Conservation (phyloP, 2,888 invertebrate genomes). For the Scaptomyza caliginosa region DNA sequence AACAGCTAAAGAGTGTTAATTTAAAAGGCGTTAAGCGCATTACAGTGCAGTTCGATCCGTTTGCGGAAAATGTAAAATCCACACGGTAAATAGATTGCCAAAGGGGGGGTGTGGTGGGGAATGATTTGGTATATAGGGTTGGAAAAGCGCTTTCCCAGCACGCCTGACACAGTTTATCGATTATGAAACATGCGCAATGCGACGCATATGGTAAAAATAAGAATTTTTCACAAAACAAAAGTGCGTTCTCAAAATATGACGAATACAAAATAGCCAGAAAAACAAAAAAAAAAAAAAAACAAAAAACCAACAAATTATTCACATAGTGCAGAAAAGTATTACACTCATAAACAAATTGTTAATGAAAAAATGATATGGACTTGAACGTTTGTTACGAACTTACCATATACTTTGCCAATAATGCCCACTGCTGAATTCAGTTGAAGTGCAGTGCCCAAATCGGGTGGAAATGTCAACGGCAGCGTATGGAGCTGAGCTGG, state of each 20-base stretch:
- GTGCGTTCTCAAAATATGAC: constrained; percentile 39
- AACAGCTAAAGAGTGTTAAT: constrained; percentile 89
- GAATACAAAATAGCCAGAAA: constrained; percentile 15
- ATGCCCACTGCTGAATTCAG: constrained; percentile 85
- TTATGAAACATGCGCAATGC: constrained; percentile 70
- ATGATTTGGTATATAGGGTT: constrained; percentile 28
- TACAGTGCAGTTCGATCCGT: constrained; percentile 93
- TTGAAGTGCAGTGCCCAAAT: constrained; percentile 85
- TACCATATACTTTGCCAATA: constrained; percentile 86
- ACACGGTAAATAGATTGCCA: constrained; percentile 84
- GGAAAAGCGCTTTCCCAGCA: constrained; percentile 62
- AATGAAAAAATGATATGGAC: not conserved
- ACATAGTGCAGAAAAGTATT: constrained; percentile 30
- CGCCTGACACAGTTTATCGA: constrained; percentile 53
- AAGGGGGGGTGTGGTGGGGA: not conserved
- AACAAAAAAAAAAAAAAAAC: too few species aligned
- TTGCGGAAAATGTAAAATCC: constrained; percentile 88
- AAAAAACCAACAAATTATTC: constrained; percentile 15
- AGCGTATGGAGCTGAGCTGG: constrained; percentile 85
- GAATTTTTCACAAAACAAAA: constrained; percentile 59
- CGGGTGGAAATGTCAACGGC: constrained; percentile 84
- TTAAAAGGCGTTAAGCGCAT: constrained; percentile 92
- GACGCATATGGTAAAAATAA: constrained; percentile 47
- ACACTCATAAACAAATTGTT: constrained; percentile 1
- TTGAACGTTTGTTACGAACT: too few species aligned